Base-by-base conservation (phyloP, 1,140 invertebrate genomes). In the Aphaenogaster ashmeadi region DNA sequence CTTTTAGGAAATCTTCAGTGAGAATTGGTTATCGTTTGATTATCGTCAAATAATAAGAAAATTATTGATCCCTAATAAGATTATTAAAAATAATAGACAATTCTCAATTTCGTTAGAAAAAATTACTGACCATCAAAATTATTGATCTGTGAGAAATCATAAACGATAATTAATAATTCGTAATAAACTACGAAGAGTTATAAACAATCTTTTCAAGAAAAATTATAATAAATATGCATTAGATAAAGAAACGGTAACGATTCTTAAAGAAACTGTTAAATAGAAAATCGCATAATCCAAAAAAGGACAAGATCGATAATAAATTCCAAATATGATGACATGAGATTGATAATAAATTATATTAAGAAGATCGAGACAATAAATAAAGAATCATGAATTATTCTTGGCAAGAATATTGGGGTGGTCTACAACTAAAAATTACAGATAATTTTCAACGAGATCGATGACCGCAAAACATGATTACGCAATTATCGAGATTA, bases 151-250 rank as follows among this genome's bases (percentile, higher is more conserved):
- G 18, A 3, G 18, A n/a, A n/a, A 38, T 36, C 3, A n/a, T 52
- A 36, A 54, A 36, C 2, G 56, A 54, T 74, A 56, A 75, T 56
- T 27, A 74, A 71, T n/a, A 4, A 75, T 75, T 75, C 5, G 18
- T 38, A 56, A 38, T 58, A n/a, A 75, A 7, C 11, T 27, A 75
- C 7, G 0, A 8, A 58, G 1, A 56, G 2, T 36, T 54, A 41
- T 66, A 36, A 64, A n/a, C 1, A 38, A n/a, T 66, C 18, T 54
- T 4, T 54, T 4, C 33, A 60, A 58, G 27, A 36, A 56, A 13
- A 58, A 41, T 47, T 2, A 15, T 47, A 3, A 47, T 6, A 13
- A 18, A 47, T 38, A 74, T 74, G 36, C 11, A 2, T 66, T 64
- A 18, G 8, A 36, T 11, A 6, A 38, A 56, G 8, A 33, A 6